A percentile compares a stretch with the other conserved stretches of the same genome.
phyloP scores from a whole-genome alignment of 2,113 vertebrate genomes.

The Mystacornis crossleyi region DNA sequence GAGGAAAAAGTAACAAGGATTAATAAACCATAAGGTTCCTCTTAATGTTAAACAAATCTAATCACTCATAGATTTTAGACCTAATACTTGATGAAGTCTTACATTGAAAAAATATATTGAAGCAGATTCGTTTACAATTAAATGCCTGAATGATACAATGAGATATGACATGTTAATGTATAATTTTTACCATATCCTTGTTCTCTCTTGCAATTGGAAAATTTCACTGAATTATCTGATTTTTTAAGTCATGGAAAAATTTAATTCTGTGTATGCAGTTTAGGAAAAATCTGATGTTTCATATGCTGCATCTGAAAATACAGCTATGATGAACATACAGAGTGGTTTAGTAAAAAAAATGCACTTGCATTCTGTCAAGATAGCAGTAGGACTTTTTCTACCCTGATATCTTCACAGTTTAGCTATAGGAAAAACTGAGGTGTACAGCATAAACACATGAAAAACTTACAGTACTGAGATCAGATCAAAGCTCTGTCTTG shows the following conservation, averaged over 20 bases:
- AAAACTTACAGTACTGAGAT: background rate
- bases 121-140: background rate
- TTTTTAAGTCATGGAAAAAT: background rate
- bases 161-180: background rate
- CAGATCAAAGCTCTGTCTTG: constrained; percentile 45
- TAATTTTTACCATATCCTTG: background rate
- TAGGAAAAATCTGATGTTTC: background rate
- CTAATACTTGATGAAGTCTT: background rate
- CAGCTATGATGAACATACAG: background rate
- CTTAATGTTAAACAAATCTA: background rate
- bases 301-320: background rate
- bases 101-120: background rate
- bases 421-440: constrained; percentile 3
- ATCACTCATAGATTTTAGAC: background rate
- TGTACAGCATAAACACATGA: constrained; percentile 6
- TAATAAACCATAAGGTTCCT: background rate
- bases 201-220: background rate
- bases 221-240: background rate
- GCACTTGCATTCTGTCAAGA: background rate
- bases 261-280: background rate
- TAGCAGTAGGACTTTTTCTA: background rate
- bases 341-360: background rate
- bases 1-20: background rate
- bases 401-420: background rate
- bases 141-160: background rate